Base-by-base conservation (phyloP, 2,113 vertebrate genomes). In the Nematolebias whitei region DNA sequence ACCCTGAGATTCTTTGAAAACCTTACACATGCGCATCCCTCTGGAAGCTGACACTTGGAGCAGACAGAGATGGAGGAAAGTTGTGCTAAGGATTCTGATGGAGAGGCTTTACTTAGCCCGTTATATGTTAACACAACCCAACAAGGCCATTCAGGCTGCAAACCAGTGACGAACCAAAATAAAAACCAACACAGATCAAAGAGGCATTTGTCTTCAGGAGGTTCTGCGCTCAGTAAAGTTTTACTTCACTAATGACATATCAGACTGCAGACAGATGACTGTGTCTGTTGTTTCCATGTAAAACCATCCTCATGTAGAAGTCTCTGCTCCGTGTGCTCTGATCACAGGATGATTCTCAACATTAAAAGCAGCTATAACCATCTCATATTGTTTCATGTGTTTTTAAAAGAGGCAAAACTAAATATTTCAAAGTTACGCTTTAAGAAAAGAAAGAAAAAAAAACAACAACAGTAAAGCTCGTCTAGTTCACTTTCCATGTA, bases 21-120 rank as follows among this genome's bases (percentile, higher is more conserved):
- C 12, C 48, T 49, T 13, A 5, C 43, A 49, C 56, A 14, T 29
- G 5, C 4, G 20, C 35, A 58, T 19, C 10, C 41, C 44, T 63
- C 70, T 87, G 89, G 74, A 91, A 91, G 71, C 76, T 32, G n/a
- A n/a, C n/a, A 82, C 26, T 29, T 29, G 47, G 70, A 51, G 69
- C 48, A 43, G 63, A 63, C 72, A 64, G 69, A 44, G 3, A 29
- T 29, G 26, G 83, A 90, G 82, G 83, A 91, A 90, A 91, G 87
- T 90, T 87, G 85, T 76, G 87, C 85, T 77, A 88, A 90, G 79
- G 86, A 88, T 84, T 85, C 75, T 88, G n/a, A n/a, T n/a, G n/a
- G n/a, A n/a, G n/a, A n/a, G n/a, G n/a, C n/a, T n/a, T 86, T 83
- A 87, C 77, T 19, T 32, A 60, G 61, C 59, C 70, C 50, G 66